Evolutionary conservation across 2,113 vertebrate species (phyloP).

Genomic region (Prolemur simus): DNA sequence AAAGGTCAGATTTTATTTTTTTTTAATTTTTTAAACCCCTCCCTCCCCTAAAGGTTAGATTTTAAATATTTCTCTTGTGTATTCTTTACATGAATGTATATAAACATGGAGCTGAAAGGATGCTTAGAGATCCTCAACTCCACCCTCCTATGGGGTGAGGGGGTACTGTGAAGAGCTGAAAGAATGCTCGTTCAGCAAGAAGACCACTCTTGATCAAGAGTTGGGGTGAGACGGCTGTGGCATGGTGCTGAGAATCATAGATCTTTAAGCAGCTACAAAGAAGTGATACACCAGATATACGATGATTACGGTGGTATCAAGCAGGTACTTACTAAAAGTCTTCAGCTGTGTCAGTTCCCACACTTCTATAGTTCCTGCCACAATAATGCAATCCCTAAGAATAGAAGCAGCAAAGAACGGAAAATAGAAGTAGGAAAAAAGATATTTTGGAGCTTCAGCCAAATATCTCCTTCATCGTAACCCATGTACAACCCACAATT

Average conservation of each 20-base stretch:
- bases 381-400: not conserved
- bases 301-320: not conserved
- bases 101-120: not conserved
- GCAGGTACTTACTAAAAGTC: not conserved
- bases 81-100: not conserved
- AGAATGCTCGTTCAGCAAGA: not conserved
- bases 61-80: constrained; percentile 12
- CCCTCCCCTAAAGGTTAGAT: not conserved
- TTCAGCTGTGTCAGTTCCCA: not conserved
- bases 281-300: not conserved
- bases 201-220: not conserved
- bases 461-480: not conserved
- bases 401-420: not conserved
- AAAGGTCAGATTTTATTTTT: constrained; percentile 7
- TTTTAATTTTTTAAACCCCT: no score
- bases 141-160: not conserved
- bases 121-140: not conserved
- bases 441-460: not conserved
- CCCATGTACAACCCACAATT: not conserved
- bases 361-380: not conserved
- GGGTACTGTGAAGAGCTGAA: not conserved
- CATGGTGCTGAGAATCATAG: not conserved
- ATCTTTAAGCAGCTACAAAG: not conserved
- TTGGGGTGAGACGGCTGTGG: not conserved
- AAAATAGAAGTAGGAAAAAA: constrained; percentile 24